Percentiles rank a stretch among this genome's conserved stretches.
Evolutionary conservation across 1,140 invertebrate species (phyloP).

Genomic region (Psilanteris sp.): DNA sequence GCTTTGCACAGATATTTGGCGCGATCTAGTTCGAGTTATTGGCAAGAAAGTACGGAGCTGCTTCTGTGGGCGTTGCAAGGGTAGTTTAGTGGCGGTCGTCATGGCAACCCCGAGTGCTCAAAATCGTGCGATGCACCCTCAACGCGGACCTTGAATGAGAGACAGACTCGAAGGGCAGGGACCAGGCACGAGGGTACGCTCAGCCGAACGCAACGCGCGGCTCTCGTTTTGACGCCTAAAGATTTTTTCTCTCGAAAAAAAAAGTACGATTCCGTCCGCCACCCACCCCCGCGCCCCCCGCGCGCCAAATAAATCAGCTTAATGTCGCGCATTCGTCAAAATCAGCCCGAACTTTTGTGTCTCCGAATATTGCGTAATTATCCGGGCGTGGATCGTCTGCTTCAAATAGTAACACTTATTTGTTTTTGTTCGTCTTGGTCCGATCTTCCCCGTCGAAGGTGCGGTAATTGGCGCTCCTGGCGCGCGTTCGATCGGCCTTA

Average conservation of each 20-base stretch:
- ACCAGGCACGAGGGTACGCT: constrained; percentile 58
- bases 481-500: no score
- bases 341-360: no score
- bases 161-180: constrained; percentile 75
- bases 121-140: constrained; percentile 75
- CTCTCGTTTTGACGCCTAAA: constrained; percentile 29
- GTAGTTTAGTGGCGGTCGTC: constrained; percentile 79
- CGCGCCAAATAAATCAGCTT: no score
- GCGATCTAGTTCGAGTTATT: constrained; percentile 54
- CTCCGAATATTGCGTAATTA: no score
- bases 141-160: constrained; percentile 77
- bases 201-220: constrained; percentile 49
- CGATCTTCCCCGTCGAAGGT: no score
- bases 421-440: no score
- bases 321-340: no score
- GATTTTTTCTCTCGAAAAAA: constrained; percentile 28
- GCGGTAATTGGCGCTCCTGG: no score
- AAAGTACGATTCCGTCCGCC: no score
- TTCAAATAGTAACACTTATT: no score
- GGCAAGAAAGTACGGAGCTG: constrained; percentile 59
- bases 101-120: constrained; percentile 76
- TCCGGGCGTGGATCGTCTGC: no score
- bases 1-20: constrained; percentile 60
- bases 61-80: constrained; percentile 76
- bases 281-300: no score